Evolutionary conservation across 35 echinoderm and acorn worm species (phyloP).

Genomic region (Patiria miniata): DNA sequence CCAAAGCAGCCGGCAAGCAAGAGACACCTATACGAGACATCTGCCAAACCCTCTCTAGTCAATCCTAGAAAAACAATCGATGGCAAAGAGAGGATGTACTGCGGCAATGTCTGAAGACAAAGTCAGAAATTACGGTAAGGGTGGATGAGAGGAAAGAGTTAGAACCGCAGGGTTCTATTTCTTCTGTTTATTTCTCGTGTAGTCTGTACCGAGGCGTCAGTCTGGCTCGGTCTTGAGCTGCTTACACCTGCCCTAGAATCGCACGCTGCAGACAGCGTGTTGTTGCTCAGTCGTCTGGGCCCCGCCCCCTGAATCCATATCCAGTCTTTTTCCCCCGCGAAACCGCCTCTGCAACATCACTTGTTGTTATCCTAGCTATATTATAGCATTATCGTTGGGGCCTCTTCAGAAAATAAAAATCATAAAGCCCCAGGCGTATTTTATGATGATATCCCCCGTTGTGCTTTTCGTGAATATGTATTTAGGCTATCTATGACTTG

Average conservation of each 20-base stretch:
- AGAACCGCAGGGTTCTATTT: too few relatives aligned
- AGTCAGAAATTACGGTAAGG: neutral
- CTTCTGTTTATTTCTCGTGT: neutral
- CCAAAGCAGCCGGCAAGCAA: too few relatives aligned
- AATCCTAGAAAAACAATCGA: neutral
- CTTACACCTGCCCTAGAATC: neutral
- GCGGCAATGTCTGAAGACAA: neutral
- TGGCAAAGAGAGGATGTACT: neutral
- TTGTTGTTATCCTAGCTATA: too few relatives aligned
- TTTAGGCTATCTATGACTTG: too few relatives aligned
- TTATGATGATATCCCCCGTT: too few relatives aligned
- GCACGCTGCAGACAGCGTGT: neutral
- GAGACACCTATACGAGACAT: neutral
- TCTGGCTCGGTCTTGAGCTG: neutral
- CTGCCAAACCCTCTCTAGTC: neutral
- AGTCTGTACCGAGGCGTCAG: neutral
- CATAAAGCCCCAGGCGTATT: too few relatives aligned
- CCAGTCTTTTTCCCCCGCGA: neutral
- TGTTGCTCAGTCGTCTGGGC: neutral
- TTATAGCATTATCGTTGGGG: too few relatives aligned
- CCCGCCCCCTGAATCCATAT: neutral
- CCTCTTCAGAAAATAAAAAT: too few relatives aligned
- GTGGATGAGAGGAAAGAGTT: too few relatives aligned
- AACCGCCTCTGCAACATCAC: too few relatives aligned
- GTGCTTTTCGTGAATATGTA: too few relatives aligned